Evolutionary conservation across 2,888 invertebrate species (phyloP), one percentile per base, ranked within the genome.

Genomic region (Caradrina clavipalpis): DNA sequence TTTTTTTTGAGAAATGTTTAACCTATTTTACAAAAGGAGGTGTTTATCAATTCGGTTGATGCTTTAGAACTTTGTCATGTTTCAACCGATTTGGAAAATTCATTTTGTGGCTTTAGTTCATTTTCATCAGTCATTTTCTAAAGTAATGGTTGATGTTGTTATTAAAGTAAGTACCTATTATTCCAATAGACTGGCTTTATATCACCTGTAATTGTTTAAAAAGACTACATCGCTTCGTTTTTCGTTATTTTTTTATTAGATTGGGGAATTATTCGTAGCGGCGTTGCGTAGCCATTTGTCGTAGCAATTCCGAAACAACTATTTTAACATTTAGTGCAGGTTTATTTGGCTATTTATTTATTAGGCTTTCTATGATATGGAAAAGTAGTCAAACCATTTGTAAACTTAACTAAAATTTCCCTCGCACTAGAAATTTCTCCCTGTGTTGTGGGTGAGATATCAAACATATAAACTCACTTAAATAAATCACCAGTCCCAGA

Each of bases 271-370:
- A 2, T 45, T 55, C 47, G 57, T 57, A 74, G 39, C 35, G 5
- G 51, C 74, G 71, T 72, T 74, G 75, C 57, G 71, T 72, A 72
- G 75, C 57, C 26, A 42, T 15, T 8, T 31, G 50, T 73, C 65
- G 56, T 73, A 73, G 65, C 73, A 62, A 21, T 49, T 42, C 11
- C 26, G n/a, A n/a, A 8, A 31, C 7, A 45, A 35, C 35, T 8
- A 26, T 47, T 47, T n/a, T 45, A 5, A 15, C 8, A 0, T 31
- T 51, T 45, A 31, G 1, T 11, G 10, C 22, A 1, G 13, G n/a
- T n/a, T n/a, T n/a, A n/a, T n/a, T n/a, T n/a, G n/a, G n/a, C n/a
- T n/a, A 11, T 39, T 39, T 31, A 0, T 7, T 31, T 31, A 6
- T 31, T 31, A 45, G 22, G 10, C 17, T 13, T 47, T 6, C 35